A percentile compares a stretch with the other conserved stretches of the same genome.
Evolutionary conservation across 2,888 invertebrate species (phyloP).

Genomic region (Sinodicranocentrus sp.): DNA sequence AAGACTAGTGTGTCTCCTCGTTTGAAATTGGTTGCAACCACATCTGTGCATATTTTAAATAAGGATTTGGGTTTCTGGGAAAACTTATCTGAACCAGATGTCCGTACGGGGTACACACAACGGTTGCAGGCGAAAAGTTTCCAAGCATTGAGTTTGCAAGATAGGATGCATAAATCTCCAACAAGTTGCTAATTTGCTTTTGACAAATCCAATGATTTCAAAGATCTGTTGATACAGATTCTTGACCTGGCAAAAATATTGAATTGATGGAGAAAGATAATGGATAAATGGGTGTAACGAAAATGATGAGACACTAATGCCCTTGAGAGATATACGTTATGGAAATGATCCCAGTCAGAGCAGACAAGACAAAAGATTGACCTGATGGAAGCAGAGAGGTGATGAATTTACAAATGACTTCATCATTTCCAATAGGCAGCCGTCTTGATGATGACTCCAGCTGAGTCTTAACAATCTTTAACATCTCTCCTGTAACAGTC

Average conservation of each 20-base stretch:
- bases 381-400: constrained; percentile 55
- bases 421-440: constrained; percentile 51
- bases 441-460: constrained; percentile 59
- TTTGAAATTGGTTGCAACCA: constrained; percentile 26
- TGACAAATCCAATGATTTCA: too few relatives aligned
- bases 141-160: too few relatives aligned
- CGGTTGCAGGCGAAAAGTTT: too few relatives aligned
- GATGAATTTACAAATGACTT: constrained; percentile 68
- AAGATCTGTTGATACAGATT: neutral
- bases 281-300: neutral
- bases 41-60: constrained; percentile 30
- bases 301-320: neutral
- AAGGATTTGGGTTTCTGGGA: constrained; percentile 44
- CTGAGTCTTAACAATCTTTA: constrained; percentile 16
- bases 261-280: neutral
- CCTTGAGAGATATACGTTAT: too few relatives aligned
- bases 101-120: too few relatives aligned
- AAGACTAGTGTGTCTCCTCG: constrained; percentile 21
- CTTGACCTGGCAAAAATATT: neutral
- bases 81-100: too few relatives aligned
- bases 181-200: too few relatives aligned
- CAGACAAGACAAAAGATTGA: constrained; percentile 46
- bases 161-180: too few relatives aligned
- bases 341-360: too few relatives aligned
- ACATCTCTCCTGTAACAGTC: neutral